These are phyloP conservation scores for Exocentrus adspersus DNA, from an alignment of 2,888 invertebrate species.

Conservation along the genomic window DNA sequence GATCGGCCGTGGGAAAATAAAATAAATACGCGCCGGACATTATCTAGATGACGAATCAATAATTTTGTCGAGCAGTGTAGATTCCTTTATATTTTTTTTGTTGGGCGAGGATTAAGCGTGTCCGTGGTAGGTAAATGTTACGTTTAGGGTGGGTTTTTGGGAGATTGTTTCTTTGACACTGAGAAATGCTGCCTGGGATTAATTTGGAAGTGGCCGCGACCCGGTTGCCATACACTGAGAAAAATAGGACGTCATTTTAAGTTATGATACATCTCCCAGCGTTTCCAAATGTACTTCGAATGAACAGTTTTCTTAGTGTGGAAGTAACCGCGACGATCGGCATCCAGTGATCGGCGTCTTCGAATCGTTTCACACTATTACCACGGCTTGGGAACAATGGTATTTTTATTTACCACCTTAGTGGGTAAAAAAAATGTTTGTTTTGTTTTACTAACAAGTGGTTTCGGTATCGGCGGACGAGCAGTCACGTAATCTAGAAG, in stretches of 20 bases:
- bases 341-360: not conserved
- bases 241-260: not conserved
- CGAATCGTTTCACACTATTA: slow-evolving; percentile 8
- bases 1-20: slow-evolving; percentile 22
- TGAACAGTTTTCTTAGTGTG: not conserved
- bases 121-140: slow-evolving; percentile 41
- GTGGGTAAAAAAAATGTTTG: slow-evolving; percentile 1
- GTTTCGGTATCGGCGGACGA: not conserved
- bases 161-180: slow-evolving; percentile 31
- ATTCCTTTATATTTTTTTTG: slow-evolving; percentile 36
- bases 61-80: slow-evolving; percentile 31
- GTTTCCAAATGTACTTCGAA: no score
- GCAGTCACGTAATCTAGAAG: not conserved
- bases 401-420: slow-evolving; percentile 16
- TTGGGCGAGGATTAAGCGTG: slow-evolving; percentile 39
- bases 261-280: no score
- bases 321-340: slow-evolving; percentile 2
- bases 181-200: slow-evolving; percentile 37
- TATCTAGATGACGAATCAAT: slow-evolving; percentile 34
- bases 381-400: slow-evolving; percentile 6
- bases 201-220: slow-evolving; percentile 23
- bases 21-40: slow-evolving; percentile 20
- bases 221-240: not conserved
- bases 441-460: slow-evolving; percentile 1
- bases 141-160: slow-evolving; percentile 35